phyloP scores from a whole-genome alignment of 1,140 invertebrate genomes.

The Aricia agestis region DNA sequence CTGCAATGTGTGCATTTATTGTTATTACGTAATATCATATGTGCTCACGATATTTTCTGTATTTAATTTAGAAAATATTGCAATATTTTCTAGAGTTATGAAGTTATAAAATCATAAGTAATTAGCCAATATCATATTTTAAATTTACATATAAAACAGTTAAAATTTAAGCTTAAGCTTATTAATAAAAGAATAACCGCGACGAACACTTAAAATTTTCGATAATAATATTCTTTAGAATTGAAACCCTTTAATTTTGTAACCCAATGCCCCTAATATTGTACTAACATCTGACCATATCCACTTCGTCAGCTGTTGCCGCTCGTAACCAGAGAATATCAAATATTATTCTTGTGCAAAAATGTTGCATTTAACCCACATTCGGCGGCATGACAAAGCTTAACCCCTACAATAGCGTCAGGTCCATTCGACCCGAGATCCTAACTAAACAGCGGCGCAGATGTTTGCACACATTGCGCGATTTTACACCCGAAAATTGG shows the following conservation, averaged over 20 bases:
- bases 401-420: conserved; percentile 47
- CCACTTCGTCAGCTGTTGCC: neutral
- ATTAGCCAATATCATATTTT: too few species aligned
- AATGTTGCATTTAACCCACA: conserved; percentile 29
- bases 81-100: too few species aligned
- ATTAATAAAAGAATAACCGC: too few species aligned
- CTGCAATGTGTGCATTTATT: neutral
- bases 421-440: conserved; percentile 45
- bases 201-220: too few species aligned
- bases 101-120: too few species aligned
- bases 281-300: neutral
- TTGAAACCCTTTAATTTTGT: neutral
- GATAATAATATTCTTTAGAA: neutral
- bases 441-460: conserved; percentile 67
- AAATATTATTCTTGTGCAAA: conserved; percentile 33
- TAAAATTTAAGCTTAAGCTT: too few species aligned
- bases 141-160: too few species aligned
- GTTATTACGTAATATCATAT: neutral
- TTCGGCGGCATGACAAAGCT: conserved; percentile 45
- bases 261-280: neutral
- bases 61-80: too few species aligned
- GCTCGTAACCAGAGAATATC: conserved; percentile 20
- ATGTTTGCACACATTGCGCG: conserved; percentile 61
- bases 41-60: neutral
- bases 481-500: conserved; percentile 44